Base-by-base conservation (phyloP, 1,140 invertebrate genomes). In the Araneus ventricosus region DNA sequence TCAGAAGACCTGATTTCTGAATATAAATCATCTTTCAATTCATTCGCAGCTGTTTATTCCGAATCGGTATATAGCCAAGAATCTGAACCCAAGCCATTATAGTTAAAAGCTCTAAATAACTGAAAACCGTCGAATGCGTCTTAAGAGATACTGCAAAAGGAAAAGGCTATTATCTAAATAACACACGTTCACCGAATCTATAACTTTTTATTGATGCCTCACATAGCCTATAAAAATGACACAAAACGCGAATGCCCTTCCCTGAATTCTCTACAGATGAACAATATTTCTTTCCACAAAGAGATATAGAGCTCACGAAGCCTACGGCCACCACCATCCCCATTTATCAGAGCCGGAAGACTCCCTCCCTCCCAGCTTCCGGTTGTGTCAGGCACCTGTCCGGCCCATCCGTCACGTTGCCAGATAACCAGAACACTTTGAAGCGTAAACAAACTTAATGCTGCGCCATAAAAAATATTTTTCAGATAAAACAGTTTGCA, bases 401-500 rank as follows among this genome's bases (percentile, higher is more conserved):
- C 63, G 14, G 6, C 34, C 70, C 70, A 75, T 75, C 34, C 70
- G 70, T 75, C 30, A 37, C 30, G 30, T 6, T 22, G 14, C 10
- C 27, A 34, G 70, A 75, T 75, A 75, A 67, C 27, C 27, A 8
- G 30, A 27, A 75, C 27, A 17, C 30, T 20, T 34, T 63, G 59
- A 63, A 34, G 4, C 70, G 70, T 34, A 75, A 75, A 75, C 70
- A 75, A 37, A 30, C 17, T 75, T 75, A 34, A 75, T 75, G 70
- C 70, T 30, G 27, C 30, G 70, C 70, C 70, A 34, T 75, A 75
- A 75, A 75, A 75, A 75, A 75, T 27, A 10, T 10, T 67, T 75
- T 30, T 30, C 20, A 75, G 70, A 75, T 75, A 75, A 75, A 34
- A 20, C 70, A 75, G 70, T 75, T 75, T 75, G 27, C 70, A 17